A percentile compares a stretch with the other conserved stretches of the same genome.
These are phyloP conservation scores for Drosophila ohnishii DNA, from an alignment of 1,140 invertebrate species.

Conservation along the genomic window DNA sequence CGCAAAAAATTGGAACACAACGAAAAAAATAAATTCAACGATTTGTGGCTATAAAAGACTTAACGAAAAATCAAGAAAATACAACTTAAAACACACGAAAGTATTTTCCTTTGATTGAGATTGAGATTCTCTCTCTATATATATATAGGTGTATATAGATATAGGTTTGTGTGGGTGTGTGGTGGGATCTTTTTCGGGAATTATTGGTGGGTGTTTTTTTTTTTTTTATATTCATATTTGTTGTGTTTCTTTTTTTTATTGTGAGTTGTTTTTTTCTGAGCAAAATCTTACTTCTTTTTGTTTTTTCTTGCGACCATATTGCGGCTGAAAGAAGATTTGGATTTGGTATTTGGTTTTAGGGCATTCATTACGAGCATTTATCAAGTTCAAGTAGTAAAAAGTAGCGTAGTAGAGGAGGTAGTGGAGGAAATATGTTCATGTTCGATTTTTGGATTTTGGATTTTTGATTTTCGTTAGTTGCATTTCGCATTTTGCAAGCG, in stretches of 20 bases:
- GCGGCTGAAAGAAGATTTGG: conserved; percentile 83
- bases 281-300: conserved; percentile 96
- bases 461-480: conserved; percentile 33
- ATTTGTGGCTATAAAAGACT: conserved; percentile 61
- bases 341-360: conserved; percentile 69
- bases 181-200: conserved; percentile 2
- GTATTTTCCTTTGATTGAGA: conserved; percentile 40
- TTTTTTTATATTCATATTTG: conserved; percentile 35
- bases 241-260: conserved; percentile 41
- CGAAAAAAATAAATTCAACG: conserved; percentile 7
- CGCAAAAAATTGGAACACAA: conserved; percentile 17
- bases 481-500: conserved; percentile 57
- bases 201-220: conserved; percentile 30
- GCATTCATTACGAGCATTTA: conserved; percentile 44
- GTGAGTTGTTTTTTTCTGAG: conserved; percentile 43
- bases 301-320: conserved; percentile 96
- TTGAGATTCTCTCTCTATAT: conserved; percentile 26
- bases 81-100: conserved; percentile 34
- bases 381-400: conserved; percentile 49
- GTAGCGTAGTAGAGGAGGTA: conserved; percentile 29
- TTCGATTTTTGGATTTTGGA: conserved; percentile 22
- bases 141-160: conserved; percentile 17
- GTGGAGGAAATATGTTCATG: conserved; percentile 19
- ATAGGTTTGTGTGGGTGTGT: conserved; percentile 21
- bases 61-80: conserved; percentile 42